phyloP scores from a whole-genome alignment of 2,888 invertebrate genomes.

The Tuta absoluta region DNA sequence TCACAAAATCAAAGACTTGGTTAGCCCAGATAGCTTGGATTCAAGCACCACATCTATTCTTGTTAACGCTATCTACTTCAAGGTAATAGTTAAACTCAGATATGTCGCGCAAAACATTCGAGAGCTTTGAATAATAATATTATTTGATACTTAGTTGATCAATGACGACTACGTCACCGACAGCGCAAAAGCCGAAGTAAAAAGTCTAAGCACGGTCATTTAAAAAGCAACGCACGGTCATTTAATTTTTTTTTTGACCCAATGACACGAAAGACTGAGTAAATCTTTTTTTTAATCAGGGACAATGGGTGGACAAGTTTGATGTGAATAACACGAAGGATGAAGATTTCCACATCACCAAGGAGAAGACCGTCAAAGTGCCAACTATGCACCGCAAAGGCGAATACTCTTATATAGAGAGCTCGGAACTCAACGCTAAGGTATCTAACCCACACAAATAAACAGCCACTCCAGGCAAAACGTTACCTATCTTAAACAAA shows the following conservation, averaged over 20 bases:
- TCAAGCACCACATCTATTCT: slow-evolving; percentile 83
- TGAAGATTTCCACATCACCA: slow-evolving; percentile 83
- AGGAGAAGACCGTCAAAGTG: slow-evolving; percentile 79
- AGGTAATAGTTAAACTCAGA: slow-evolving; percentile 62
- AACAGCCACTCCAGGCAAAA: slow-evolving; percentile 1
- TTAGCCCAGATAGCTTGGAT: slow-evolving; percentile 78
- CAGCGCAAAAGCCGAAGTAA: too few relatives aligned
- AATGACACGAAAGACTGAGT: neutral
- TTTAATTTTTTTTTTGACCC: too few relatives aligned
- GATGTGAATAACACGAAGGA: slow-evolving; percentile 73
- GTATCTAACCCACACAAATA: slow-evolving; percentile 39
- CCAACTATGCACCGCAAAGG: slow-evolving; percentile 84
- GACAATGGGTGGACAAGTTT: slow-evolving; percentile 86
- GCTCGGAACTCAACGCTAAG: slow-evolving; percentile 59
- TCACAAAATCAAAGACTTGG: slow-evolving; percentile 76
- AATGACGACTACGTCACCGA: too few relatives aligned
- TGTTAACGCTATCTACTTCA: slow-evolving; percentile 93
- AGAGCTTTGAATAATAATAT: neutral
- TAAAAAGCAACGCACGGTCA: too few relatives aligned
- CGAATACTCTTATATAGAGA: slow-evolving; percentile 64
- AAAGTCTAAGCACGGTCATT: too few relatives aligned
- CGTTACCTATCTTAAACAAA: neutral
- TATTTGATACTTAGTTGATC: too few relatives aligned
- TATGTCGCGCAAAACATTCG: neutral
- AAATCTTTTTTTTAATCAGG: slow-evolving; percentile 52